Base-by-base conservation (phyloP, 2,113 vertebrate species). In the Scalopus aquaticus region DNA sequence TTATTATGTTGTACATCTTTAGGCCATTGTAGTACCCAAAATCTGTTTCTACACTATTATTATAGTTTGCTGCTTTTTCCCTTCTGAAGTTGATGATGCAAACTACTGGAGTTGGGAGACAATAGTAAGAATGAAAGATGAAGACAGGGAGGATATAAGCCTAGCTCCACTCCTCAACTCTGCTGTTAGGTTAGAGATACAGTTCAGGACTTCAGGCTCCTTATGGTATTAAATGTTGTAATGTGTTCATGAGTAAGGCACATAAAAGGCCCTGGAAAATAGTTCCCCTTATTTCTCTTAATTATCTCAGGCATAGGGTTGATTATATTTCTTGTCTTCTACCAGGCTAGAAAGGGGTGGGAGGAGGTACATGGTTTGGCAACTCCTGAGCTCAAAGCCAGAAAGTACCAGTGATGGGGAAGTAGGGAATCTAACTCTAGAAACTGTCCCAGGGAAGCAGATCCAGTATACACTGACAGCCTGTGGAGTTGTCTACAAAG, bases 261-360 rank as follows among this genome's bases (percentile, higher is more conserved):
- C 2, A 26, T 35, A 56, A 13, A 89, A 85, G 24, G 5, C 3
- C 62, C 19, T 62, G 46, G 82, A 88, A 92, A 84, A 83, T 76
- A 84, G 17, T 49, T 94, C 64, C 6, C 89, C 19, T 64, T 83
- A 87, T 82, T 89, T 92, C 22, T 83, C 35, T 90, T 90, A 73
- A 9, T 79, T 83, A 8, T 2, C 24, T 87, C 42, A 67, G 35
- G 46, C 56, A 83, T 15, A 86, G 5, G 6, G 32, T 58, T 79
- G 62, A 87, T 90, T 80, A 49, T 9, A 69, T 51, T 24, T 79
- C 51, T n/a, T 56, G 30, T 44, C 82, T 6, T 91, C 16, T 79
- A 30, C 37, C 56, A 87, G n/a, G 39, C 13, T 90, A 30, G 39
- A 94, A 89, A 39, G 24, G 26, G 20, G 20, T 22, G 54, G 16